Evolutionary conservation across 2,797 vertebrate genomes (phyloP), one percentile per base, ranked within the genome.

Genomic region (Microhierax caerulescens): DNA sequence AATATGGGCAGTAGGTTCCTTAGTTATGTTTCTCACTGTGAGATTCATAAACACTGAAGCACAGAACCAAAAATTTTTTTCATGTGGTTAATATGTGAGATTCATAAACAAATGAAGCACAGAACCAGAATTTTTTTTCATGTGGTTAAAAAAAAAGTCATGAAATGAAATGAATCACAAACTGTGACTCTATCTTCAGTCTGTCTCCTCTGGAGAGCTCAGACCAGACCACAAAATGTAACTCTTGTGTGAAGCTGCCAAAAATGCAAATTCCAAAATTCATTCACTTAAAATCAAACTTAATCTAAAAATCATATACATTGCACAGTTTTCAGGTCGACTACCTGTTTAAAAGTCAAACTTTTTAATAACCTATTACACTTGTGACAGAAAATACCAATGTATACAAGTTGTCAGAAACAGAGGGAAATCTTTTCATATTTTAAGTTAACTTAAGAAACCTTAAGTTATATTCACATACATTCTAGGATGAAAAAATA

Each of bases 181-280:
- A 81, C 34, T 73, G 41, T 78, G 78, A 73, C 68, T n/a, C 60
- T 65, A 9, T 37, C 43, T 84, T 77, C 72, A 85, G 53, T 30
- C 47, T 89, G 34, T 59, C 86, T 94, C 41, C 63, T 88, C 51
- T 51, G 39, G 45, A 95, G 56, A 77, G 28, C 79, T 88, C 79
- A 85, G 53, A 28, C 39, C 64, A 61, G 73, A 77, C 56, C 48
- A 85, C 54, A 50, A 72, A 30, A 34, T 82, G 25, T 32, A 88
- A 56, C 57, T 83, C 18, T 5, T 34, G 5, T 19, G 28, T 67
- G 67, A 90, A 80, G 51, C 78, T 92, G 72, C 50, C 81, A 95
- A 87, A 96, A 96, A 81, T 30, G 53, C 75, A 85, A 88, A 84
- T 88, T 70, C 45, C 28, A 60, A 77, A 76, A n/a, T 90, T 9